These are phyloP conservation scores for Priocnemis perturbator DNA, from an alignment of 2,888 invertebrate species.

Conservation along the genomic window DNA sequence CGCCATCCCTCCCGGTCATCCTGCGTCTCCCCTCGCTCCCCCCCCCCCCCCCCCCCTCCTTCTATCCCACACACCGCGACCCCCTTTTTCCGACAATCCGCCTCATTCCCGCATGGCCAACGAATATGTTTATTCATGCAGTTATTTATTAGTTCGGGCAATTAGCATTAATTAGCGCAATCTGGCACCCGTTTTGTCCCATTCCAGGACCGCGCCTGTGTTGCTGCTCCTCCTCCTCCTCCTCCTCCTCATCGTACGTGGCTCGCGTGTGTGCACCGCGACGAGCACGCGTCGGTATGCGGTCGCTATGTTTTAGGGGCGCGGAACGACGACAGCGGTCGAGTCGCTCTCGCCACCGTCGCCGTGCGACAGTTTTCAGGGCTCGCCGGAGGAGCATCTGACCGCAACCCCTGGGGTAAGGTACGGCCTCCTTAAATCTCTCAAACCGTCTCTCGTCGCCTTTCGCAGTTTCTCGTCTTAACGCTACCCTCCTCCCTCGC, in stretches of 20 bases:
- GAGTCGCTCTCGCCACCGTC: constrained; percentile 12
- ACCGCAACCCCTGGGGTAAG: background rate
- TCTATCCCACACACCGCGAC: constrained; percentile 27
- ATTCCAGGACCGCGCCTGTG: constrained; percentile 22
- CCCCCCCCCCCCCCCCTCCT: constrained; percentile 21
- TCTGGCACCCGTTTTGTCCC: constrained; percentile 54
- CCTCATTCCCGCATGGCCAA: constrained; percentile 37
- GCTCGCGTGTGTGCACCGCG: constrained; percentile 25
- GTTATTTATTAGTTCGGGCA: constrained; percentile 71
- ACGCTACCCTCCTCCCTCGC: background rate
- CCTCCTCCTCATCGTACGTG: background rate
- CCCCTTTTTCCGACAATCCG: background rate
- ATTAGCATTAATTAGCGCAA: constrained; percentile 73
- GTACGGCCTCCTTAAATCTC: too few relatives aligned
- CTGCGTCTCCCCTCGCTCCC: constrained; percentile 22
- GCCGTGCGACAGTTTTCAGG: constrained; percentile 7
- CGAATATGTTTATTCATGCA: constrained; percentile 69
- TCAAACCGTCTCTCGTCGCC: background rate
- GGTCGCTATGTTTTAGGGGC: constrained; percentile 59
- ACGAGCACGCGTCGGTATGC: constrained; percentile 36
- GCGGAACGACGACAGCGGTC: constrained; percentile 30
- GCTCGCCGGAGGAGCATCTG: constrained; percentile 1
- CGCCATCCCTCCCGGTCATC: constrained; percentile 10
- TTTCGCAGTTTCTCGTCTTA: too few relatives aligned
- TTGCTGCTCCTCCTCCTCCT: background rate